phyloP scores from a whole-genome alignment of 2,113 vertebrate species.

The Siniperca chuatsi region DNA sequence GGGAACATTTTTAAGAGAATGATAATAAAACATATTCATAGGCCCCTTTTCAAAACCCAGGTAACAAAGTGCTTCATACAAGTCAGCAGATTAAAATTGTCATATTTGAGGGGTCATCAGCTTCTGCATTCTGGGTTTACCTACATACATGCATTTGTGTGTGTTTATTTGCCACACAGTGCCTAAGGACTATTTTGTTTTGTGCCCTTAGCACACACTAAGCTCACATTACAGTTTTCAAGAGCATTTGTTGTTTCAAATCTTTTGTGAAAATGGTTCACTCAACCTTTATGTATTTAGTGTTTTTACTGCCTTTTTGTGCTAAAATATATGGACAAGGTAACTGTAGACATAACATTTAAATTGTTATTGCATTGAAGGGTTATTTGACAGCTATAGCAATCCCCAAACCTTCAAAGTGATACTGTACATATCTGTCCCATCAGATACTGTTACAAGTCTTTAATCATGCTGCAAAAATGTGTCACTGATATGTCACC shows the following conservation, averaged over 20 bases:
- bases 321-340: neutral
- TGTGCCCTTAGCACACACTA: neutral
- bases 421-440: conserved; percentile 3
- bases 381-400: conserved; percentile 32
- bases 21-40: neutral
- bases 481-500: conserved; percentile 11
- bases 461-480: conserved; percentile 58
- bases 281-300: neutral
- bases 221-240: neutral
- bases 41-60: neutral
- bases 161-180: neutral
- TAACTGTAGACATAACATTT: conserved; percentile 59
- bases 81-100: neutral
- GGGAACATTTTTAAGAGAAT: neutral
- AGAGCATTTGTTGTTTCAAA: neutral
- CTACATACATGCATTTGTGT: neutral
- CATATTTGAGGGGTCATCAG: neutral
- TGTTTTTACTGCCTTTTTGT: neutral
- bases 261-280: neutral
- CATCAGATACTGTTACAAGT: conserved; percentile 34
- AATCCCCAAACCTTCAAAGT: conserved; percentile 51
- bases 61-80: neutral
- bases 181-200: too few relatives aligned
- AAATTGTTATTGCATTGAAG: conserved; percentile 19
- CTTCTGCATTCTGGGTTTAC: neutral